Evolutionary conservation across 2,113 vertebrate species (phyloP).

Genomic region (Scolopax mira): DNA sequence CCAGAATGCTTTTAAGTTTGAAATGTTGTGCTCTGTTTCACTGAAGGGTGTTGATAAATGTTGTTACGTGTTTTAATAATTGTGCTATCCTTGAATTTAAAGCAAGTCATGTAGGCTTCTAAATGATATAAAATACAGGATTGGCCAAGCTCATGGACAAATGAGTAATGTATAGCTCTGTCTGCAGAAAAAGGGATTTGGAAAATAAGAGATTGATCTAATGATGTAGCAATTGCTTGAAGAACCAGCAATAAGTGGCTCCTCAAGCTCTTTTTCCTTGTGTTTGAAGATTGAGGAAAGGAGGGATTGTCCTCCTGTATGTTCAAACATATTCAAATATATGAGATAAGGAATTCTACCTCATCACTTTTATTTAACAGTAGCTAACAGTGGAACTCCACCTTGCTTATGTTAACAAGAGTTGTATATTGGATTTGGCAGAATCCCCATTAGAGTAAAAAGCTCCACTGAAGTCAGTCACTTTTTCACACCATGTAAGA

Average conservation of each 20-base stretch:
- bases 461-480: not conserved
- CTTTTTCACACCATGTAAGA: not conserved
- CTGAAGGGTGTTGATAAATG: not conserved
- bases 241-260: not conserved
- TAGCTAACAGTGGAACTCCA: not conserved
- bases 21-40: not conserved
- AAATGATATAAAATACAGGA: not conserved
- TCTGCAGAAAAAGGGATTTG: not conserved
- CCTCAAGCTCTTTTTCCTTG: not conserved
- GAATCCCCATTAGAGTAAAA: not conserved
- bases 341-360: not conserved
- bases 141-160: not conserved
- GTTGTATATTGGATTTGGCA: not conserved
- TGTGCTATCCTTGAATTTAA: not conserved
- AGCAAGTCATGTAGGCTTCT: not conserved
- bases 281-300: not conserved
- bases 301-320: not conserved
- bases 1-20: not conserved
- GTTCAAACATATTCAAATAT: not conserved
- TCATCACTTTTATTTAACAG: not conserved
- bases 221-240: not conserved
- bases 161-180: not conserved
- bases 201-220: not conserved
- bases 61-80: not conserved
- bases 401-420: not conserved